Percentiles rank a stretch among this genome's conserved stretches.
phyloP scores from a whole-genome alignment of 92 coral and sea anemone species.

The Siderastrea siderea region DNA sequence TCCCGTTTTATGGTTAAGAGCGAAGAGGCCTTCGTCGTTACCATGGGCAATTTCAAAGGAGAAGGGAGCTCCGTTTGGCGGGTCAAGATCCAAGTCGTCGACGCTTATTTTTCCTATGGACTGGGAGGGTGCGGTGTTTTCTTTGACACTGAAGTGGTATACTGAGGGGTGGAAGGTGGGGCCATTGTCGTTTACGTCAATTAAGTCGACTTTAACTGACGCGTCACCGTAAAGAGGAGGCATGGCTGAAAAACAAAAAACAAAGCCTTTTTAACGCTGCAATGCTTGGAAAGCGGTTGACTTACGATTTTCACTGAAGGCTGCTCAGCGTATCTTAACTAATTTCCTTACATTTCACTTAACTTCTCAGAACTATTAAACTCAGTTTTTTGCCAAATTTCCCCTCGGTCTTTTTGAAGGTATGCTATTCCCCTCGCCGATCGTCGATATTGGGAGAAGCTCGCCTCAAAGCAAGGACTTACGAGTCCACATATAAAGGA shows the following conservation, averaged over 20 bases:
- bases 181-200: conserved; percentile 95
- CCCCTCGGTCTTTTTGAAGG: too few relatives aligned
- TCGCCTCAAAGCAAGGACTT: too few relatives aligned
- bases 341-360: too few relatives aligned
- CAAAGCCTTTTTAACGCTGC: not conserved
- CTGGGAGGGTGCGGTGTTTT: conserved; percentile 77
- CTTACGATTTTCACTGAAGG: too few relatives aligned
- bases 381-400: too few relatives aligned
- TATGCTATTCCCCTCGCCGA: too few relatives aligned
- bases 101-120: conserved; percentile 81
- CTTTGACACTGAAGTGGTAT: conserved; percentile 74
- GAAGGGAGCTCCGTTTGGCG: conserved; percentile 88
- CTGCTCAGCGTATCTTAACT: too few relatives aligned
- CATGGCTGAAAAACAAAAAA: conserved; percentile 39
- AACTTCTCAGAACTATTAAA: too few relatives aligned
- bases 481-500: too few relatives aligned
- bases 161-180: conserved; percentile 79
- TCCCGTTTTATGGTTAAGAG: conserved; percentile 61
- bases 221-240: conserved; percentile 85
- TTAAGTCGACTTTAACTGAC: conserved; percentile 73
- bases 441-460: too few relatives aligned
- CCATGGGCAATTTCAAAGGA: conserved; percentile 73
- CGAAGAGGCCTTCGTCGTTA: conserved; percentile 70
- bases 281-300: too few relatives aligned
- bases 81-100: conserved; percentile 84